These are phyloP conservation scores for Hofmannophila pseudospretella DNA, from an alignment of 2,888 invertebrate genomes.

Conservation along the genomic window DNA sequence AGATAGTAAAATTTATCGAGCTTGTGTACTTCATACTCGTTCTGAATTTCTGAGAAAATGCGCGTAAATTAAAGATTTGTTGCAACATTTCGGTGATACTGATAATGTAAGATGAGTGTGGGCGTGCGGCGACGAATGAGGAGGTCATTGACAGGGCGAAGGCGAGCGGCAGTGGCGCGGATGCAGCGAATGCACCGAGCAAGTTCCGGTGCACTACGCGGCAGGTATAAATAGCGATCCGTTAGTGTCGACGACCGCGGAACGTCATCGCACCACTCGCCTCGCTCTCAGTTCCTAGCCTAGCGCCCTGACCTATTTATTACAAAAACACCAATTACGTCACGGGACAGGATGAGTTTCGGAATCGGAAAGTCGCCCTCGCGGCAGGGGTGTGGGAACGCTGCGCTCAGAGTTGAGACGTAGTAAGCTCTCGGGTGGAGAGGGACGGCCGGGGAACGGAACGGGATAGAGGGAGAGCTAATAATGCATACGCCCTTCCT, in stretches of 20 bases:
- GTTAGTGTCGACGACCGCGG: slow-evolving; percentile 77
- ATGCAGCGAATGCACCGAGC: slow-evolving; percentile 73
- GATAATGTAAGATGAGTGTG: slow-evolving; percentile 12
- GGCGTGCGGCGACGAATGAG: slow-evolving; percentile 24
- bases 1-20: slow-evolving; percentile 8
- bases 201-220: slow-evolving; percentile 74
- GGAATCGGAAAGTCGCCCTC: slow-evolving; percentile 28
- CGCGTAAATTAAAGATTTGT: background rate
- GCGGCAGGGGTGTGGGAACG: slow-evolving; percentile 33
- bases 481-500: slow-evolving; percentile 67
- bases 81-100: slow-evolving; percentile 7
- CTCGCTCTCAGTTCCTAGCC: slow-evolving; percentile 29
- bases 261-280: slow-evolving; percentile 42
- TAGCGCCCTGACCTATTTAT: slow-evolving; percentile 53
- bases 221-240: slow-evolving; percentile 77
- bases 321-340: slow-evolving; percentile 35
- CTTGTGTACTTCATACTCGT: slow-evolving; percentile 5
- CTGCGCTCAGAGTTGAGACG: slow-evolving; percentile 32
- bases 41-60: background rate
- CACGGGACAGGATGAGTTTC: slow-evolving; percentile 24
- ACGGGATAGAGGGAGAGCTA: slow-evolving; percentile 39
- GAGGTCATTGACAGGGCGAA: slow-evolving; percentile 73
- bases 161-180: slow-evolving; percentile 56
- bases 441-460: slow-evolving; percentile 28
- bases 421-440: slow-evolving; percentile 12